Evolutionary conservation across 64 coral and sea anemone genomes (phyloP), one percentile per base, ranked within the genome.

Genomic region (Hydrozoanthus tunicans): DNA sequence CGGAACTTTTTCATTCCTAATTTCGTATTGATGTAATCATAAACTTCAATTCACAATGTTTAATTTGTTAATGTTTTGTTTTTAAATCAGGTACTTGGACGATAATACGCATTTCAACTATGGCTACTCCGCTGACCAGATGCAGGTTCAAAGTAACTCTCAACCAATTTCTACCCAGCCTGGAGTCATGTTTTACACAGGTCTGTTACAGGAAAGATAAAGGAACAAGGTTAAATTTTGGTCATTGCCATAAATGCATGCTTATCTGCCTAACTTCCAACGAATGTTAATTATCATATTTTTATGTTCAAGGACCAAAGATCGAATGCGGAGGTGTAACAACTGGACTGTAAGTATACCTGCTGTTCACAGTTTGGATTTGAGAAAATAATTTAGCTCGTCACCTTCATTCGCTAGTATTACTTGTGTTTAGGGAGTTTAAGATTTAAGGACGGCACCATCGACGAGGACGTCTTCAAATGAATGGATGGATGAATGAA

Each of bases 111-210:
- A 70, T 72, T 53, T 86, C 53, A 86, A 86, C 7, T 20, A 71
- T 56, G 82, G 52, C 6, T 86, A 72, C 23, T 71, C 82, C 66
- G 52, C 65, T 86, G 82, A 86, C 82, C 82, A 86, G 56, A 53
- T 23, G 17, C 63, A 66, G 10, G 65, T 52, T 58, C 82, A 86
- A 7, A 51, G 51, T 70, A 64, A 55, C 14, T 57, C 82, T 5
- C 82, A 86, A 9, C 65, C 65, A 86, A 86, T 86, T 52, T 70
- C 64, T 10, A 55, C 82, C n/a, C 66, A 86, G 53, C 23, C 82
- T 6, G 82, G 66, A 55, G 82, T 86, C 53, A 86, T 86, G 82
- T 86, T 86, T 70, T 86, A 86, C 13, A 72, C 82, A 72, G 82
- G 82, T 86, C n/a, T 12, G 82, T 64, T 24, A 43, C 32, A 43